Conservation (phyloP, 2,113 vertebrate species). For the Carassius auratus region DNA sequence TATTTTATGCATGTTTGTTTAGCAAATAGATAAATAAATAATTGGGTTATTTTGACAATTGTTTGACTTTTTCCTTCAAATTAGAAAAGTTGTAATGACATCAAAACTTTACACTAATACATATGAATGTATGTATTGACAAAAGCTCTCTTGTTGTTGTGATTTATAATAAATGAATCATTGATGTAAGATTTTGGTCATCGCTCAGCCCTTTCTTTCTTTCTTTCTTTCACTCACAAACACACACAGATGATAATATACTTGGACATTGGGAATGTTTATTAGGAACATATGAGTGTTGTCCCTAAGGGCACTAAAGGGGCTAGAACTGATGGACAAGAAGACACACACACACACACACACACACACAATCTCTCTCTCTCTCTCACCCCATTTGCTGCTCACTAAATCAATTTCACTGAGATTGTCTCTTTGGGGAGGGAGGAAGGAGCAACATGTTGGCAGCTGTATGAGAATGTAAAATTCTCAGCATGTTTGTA, state of each 20-base stretch:
- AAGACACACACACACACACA: not conserved
- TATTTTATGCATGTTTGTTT: not conserved
- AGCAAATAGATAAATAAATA: too few species aligned
- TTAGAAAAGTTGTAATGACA: not conserved
- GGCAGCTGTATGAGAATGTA: conserved; percentile 15
- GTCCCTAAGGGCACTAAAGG: conserved; percentile 12
- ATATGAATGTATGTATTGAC: not conserved
- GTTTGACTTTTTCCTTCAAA: too few species aligned
- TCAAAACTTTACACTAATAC: too few species aligned
- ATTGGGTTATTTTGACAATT: too few species aligned
- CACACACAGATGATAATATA: conserved; percentile 24
- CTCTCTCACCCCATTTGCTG: not conserved
- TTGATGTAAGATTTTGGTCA: not conserved
- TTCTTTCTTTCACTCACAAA: not conserved
- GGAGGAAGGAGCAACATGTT: conserved; percentile 14
- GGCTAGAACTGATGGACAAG: conserved; percentile 16
- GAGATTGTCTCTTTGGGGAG: conserved; percentile 24
- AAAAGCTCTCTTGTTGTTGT: not conserved
- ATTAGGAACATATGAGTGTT: conserved; percentile 31
- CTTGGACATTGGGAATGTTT: conserved; percentile 31
- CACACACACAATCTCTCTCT: not conserved
- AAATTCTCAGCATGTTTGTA: conserved; percentile 21
- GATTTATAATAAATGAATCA: not conserved
- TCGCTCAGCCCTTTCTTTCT: not conserved
- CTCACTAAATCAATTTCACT: conserved; percentile 8